Conservation (phyloP, 2,888 invertebrate species). For the Hypomecis atomaria region DNA sequence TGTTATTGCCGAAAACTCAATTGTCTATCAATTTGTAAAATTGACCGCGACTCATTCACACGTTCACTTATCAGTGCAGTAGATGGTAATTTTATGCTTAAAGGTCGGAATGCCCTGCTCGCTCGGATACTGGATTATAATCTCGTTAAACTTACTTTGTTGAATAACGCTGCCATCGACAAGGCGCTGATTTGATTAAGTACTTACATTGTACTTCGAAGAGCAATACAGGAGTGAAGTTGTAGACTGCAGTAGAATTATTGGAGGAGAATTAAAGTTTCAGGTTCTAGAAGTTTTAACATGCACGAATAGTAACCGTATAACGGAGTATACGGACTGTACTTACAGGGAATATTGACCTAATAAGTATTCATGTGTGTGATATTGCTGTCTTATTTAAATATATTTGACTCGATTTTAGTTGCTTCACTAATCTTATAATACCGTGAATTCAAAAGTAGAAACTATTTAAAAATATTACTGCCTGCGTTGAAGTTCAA, state of each 20-base stretch:
- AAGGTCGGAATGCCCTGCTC: slow-evolving; percentile 19
- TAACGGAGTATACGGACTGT: too few species aligned
- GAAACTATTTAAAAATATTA: not conserved
- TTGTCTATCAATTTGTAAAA: slow-evolving; percentile 55
- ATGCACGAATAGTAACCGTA: too few species aligned
- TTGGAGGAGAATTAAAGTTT: too few species aligned
- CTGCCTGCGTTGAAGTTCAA: not conserved
- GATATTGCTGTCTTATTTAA: too few species aligned
- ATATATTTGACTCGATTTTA: too few species aligned
- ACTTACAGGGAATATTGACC: too few species aligned
- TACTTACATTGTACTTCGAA: slow-evolving; percentile 2
- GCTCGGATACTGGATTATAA: slow-evolving; percentile 22
- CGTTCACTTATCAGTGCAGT: slow-evolving; percentile 40
- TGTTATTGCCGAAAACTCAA: slow-evolving; percentile 51
- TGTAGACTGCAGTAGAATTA: too few species aligned
- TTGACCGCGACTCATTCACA: slow-evolving; percentile 49
- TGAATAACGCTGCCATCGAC: slow-evolving; percentile 17
- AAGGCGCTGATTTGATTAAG: slow-evolving; percentile 11
- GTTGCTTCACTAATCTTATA: too few species aligned
- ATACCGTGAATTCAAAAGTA: too few species aligned
- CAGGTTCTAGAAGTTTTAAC: too few species aligned
- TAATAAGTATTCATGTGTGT: too few species aligned
- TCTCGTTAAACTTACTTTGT: slow-evolving; percentile 32
- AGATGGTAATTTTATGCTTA: slow-evolving; percentile 15
- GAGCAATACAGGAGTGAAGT: too few species aligned